Conservation (phyloP, 1,140 invertebrate species). For the Trypoxylus dichotomus region DNA sequence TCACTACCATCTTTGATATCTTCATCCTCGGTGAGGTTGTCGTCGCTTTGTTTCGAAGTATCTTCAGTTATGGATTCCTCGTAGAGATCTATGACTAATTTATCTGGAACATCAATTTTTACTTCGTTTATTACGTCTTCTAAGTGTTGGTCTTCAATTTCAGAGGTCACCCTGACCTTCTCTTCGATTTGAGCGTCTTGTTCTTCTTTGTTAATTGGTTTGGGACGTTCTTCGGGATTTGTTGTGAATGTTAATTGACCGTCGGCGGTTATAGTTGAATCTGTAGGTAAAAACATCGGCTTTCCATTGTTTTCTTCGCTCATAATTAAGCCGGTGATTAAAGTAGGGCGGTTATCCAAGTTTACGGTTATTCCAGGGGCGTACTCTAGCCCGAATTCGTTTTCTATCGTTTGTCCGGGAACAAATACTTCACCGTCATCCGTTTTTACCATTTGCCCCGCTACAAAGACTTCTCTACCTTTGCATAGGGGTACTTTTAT, state of each 20-base stretch:
- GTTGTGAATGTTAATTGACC: slow-evolving; percentile 57
- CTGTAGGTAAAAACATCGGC: slow-evolving; percentile 62
- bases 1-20: not conserved
- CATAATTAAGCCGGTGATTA: slow-evolving; percentile 61
- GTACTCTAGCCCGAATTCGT: slow-evolving; percentile 66
- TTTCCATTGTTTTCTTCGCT: slow-evolving; percentile 46
- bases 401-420: slow-evolving; percentile 73
- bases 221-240: slow-evolving; percentile 46
- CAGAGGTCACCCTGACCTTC: not conserved
- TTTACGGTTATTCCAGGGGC: slow-evolving; percentile 73
- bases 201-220: slow-evolving; percentile 38
- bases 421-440: slow-evolving; percentile 69
- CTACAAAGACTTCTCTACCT: slow-evolving; percentile 61
- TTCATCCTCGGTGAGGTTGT: slow-evolving; percentile 4
- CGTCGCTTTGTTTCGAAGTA: not conserved
- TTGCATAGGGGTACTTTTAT: slow-evolving; percentile 52
- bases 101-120: slow-evolving; percentile 8
- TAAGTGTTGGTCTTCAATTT: not conserved
- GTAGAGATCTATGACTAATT: not conserved
- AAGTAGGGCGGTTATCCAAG: slow-evolving; percentile 64
- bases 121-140: not conserved
- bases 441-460: slow-evolving; percentile 71
- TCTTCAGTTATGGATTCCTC: not conserved
- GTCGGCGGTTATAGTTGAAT: slow-evolving; percentile 58
- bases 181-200: not conserved